A percentile compares a stretch with the other conserved stretches of the same genome.
Conservation (phyloP, 2,888 invertebrate genomes). For the Drosophila borborema region DNA sequence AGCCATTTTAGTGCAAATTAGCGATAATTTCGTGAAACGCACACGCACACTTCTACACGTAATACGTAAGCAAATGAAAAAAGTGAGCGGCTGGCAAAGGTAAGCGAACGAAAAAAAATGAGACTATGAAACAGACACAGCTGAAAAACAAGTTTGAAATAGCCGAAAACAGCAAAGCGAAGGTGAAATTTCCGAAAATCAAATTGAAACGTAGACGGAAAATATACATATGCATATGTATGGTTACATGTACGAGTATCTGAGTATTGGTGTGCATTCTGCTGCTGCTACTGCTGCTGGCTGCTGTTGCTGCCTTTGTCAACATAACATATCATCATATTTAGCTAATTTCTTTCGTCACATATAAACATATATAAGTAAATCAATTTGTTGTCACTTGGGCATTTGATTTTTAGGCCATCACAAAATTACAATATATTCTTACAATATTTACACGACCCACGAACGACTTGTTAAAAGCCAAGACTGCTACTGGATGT, state of each 20-base stretch:
- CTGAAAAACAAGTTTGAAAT: constrained; percentile 78
- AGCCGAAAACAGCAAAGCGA: constrained; percentile 81
- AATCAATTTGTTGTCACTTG: constrained; percentile 28
- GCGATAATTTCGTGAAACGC: constrained; percentile 71
- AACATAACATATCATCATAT: constrained; percentile 4
- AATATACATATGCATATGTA: constrained; percentile 71
- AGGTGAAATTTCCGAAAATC: constrained; percentile 78
- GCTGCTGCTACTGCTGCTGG: constrained; percentile 29
- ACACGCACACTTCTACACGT: constrained; percentile 69
- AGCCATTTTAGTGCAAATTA: constrained; percentile 64
- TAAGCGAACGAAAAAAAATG: constrained; percentile 59
- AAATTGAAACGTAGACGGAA: constrained; percentile 80
- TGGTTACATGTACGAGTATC: constrained; percentile 41
- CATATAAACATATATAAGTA: constrained; percentile 5
- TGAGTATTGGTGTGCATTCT: constrained; percentile 51
- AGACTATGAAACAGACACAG: constrained; percentile 74
- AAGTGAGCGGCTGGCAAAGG: constrained; percentile 76
- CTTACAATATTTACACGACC: constrained; percentile 67
- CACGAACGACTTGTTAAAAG: constrained; percentile 68
- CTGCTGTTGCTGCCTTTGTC: constrained; percentile 36
- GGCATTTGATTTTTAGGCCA: constrained; percentile 9
- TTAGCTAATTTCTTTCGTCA: constrained; percentile 11
- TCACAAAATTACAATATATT: constrained; percentile 33
- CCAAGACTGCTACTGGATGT: constrained; percentile 26
- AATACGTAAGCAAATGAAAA: constrained; percentile 80